Percentiles rank a stretch among this genome's conserved stretches.
These are phyloP conservation scores for Macheiramphus alcinus DNA, from an alignment of 2,113 vertebrate genomes.

Conservation along the genomic window DNA sequence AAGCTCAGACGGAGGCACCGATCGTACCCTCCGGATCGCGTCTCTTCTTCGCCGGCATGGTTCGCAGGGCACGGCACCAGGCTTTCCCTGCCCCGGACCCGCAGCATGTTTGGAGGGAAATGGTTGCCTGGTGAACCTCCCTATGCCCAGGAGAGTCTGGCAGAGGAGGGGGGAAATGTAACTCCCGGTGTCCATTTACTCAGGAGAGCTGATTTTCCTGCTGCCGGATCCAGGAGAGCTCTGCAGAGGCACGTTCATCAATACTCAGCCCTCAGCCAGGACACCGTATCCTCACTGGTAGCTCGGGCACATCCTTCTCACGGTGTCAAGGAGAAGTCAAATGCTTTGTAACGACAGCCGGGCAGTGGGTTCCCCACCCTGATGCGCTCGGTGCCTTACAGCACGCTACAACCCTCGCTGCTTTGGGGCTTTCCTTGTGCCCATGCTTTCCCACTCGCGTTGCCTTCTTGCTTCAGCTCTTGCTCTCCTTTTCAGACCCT, in stretches of 20 bases:
- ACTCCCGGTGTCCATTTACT: not conserved
- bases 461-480: not conserved
- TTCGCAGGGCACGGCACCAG: rapidly evolving
- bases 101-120: not conserved
- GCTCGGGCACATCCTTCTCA: not conserved
- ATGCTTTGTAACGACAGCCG: not conserved
- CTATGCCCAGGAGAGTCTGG: not conserved
- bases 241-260: not conserved
- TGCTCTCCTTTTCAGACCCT: not conserved
- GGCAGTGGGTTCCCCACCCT: not conserved
- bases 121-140: not conserved
- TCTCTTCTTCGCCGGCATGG: not conserved
- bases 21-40: not conserved
- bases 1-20: rapidly evolving
- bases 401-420: rapidly evolving
- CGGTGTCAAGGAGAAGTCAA: not conserved
- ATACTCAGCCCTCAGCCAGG: not conserved
- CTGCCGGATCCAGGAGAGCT: not conserved
- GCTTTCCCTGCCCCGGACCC: not conserved
- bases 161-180: rapidly evolving
- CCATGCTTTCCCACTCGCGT: rapidly evolving
- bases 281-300: not conserved
- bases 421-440: rapidly evolving
- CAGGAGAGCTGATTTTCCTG: not conserved
- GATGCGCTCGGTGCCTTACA: rapidly evolving